Percentiles rank a stretch among this genome's conserved stretches.
phyloP scores from a whole-genome alignment of 2,797 vertebrate species.

The Halcyon smyrnensis region DNA sequence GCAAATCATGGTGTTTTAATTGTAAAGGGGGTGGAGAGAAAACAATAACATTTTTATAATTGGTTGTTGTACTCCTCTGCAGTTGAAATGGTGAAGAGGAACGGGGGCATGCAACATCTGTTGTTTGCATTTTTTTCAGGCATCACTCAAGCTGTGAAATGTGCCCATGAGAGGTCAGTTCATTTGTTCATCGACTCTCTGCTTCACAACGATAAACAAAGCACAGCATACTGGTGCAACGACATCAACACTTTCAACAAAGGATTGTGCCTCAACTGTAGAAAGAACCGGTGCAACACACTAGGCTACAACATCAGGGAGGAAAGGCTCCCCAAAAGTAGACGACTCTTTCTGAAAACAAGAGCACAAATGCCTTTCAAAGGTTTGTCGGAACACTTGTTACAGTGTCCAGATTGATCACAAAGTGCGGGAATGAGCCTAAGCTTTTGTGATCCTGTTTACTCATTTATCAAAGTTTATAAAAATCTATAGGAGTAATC shows the following conservation, averaged over 20 bases:
- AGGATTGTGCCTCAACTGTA: slow-evolving; percentile 90
- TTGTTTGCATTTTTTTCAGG: slow-evolving; percentile 62
- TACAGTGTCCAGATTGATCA: not conserved
- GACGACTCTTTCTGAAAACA: slow-evolving; percentile 88
- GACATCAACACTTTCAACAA: slow-evolving; percentile 87
- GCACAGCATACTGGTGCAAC: slow-evolving; percentile 88
- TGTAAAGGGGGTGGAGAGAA: not conserved
- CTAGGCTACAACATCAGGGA: slow-evolving; percentile 87
- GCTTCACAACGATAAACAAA: slow-evolving; percentile 85
- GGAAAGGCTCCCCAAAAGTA: slow-evolving; percentile 70
- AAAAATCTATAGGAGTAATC: not conserved
- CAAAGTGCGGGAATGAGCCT: not conserved
- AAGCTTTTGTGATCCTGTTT: not conserved
- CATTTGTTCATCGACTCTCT: slow-evolving; percentile 95
- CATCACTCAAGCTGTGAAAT: slow-evolving; percentile 89
- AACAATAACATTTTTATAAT: not conserved
- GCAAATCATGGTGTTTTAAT: not conserved
- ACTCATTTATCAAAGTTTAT: not conserved
- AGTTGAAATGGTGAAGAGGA: not conserved
- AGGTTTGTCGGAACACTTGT: slow-evolving; percentile 79
- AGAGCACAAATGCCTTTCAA: slow-evolving; percentile 88
- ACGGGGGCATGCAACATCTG: not conserved
- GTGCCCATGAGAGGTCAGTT: slow-evolving; percentile 92
- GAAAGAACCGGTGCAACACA: slow-evolving; percentile 88
- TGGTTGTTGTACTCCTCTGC: not conserved